Conservation (phyloP, 2,113 vertebrate genomes). For the Heliornis fulica region DNA sequence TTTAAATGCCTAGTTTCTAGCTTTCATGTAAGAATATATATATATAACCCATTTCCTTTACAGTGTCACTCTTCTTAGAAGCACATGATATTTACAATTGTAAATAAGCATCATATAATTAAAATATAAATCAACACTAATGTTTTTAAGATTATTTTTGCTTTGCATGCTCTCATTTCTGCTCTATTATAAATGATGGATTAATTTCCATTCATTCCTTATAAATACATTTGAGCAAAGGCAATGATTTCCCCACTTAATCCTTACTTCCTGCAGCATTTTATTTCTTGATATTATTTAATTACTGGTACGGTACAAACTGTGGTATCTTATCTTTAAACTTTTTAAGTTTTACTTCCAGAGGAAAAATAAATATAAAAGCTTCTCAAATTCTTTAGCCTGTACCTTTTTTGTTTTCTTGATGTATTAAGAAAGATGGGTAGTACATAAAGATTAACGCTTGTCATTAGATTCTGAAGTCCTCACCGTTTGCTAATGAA, state of each 20-base stretch:
- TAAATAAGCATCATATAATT: slow-evolving; percentile 54
- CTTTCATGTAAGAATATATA: neutral
- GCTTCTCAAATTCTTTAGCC: neutral
- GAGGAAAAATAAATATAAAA: neutral
- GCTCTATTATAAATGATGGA: neutral
- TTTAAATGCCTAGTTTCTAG: neutral
- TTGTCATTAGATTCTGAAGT: neutral
- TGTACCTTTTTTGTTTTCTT: neutral
- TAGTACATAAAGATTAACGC: neutral
- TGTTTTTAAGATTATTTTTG: neutral
- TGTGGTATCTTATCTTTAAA: neutral
- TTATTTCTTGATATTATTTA: neutral
- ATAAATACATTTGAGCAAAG: neutral
- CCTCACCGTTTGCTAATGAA: neutral
- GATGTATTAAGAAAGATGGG: neutral
- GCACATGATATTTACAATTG: slow-evolving; percentile 26
- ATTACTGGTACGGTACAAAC: neutral
- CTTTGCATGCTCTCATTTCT: slow-evolving; percentile 43
- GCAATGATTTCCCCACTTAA: neutral
- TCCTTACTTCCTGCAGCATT: neutral
- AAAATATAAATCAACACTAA: slow-evolving; percentile 35
- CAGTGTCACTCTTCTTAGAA: neutral
- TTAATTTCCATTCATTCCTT: neutral
- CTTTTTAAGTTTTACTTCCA: neutral
- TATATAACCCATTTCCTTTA: neutral